Evolutionary conservation across 2,888 invertebrate genomes (phyloP).

Genomic region (Drosophila borealis): DNA sequence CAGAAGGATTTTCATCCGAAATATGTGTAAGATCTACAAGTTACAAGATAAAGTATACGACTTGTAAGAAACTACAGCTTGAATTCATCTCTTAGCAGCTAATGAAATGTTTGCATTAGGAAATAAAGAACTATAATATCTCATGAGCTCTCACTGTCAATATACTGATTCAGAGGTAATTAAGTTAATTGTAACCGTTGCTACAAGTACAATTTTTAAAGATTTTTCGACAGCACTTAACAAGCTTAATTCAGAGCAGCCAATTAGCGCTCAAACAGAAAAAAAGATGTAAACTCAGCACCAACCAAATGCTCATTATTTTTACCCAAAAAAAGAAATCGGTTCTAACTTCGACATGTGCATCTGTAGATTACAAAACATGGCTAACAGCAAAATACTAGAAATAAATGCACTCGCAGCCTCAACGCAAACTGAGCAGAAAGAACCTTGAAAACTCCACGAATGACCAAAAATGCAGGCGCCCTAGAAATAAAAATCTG

Average conservation of each 20-base stretch:
- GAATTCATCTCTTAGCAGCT: too few species aligned
- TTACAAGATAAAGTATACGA: too few species aligned
- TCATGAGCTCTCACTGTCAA: too few species aligned
- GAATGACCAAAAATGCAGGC: conserved; percentile 54
- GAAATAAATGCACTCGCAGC: conserved; percentile 20
- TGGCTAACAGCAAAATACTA: conserved; percentile 10
- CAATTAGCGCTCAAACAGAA: conserved; percentile 1
- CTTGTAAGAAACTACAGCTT: too few species aligned
- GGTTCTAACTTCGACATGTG: conserved; percentile 49
- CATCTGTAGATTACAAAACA: conserved; percentile 51
- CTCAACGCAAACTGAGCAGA: conserved; percentile 14
- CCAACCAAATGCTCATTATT: conserved; percentile 39
- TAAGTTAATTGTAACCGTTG: neutral
- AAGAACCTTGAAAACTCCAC: conserved; percentile 67
- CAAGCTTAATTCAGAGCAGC: neutral
- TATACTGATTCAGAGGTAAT: neutral
- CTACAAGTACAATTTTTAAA: neutral
- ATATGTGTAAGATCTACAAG: too few species aligned
- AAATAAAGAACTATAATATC: too few species aligned
- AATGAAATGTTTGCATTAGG: too few species aligned
- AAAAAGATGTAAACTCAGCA: neutral
- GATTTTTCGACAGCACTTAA: neutral
- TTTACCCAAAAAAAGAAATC: conserved; percentile 43
- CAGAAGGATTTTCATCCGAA: neutral
- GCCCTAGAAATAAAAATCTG: conserved; percentile 42